These are phyloP conservation scores for Peromyscus melanophrys DNA, from an alignment of 2,797 vertebrate species.

Conservation along the genomic window DNA sequence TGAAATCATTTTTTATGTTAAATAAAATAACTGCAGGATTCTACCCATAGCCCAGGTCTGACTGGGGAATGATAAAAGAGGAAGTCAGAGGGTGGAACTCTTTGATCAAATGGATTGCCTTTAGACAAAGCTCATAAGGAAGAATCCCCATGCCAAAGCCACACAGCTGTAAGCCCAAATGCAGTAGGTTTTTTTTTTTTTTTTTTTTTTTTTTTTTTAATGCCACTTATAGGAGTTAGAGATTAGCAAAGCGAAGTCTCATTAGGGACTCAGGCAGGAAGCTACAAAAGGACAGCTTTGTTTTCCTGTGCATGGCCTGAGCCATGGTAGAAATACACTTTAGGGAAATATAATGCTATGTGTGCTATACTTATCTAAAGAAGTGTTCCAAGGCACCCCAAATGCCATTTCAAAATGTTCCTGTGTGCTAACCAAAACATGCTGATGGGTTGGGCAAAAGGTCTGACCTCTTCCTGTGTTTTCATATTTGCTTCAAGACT, in stretches of 20 bases:
- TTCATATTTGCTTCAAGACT: neutral
- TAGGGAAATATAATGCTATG: neutral
- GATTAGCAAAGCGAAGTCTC: constrained; percentile 32
- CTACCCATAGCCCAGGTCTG: constrained; percentile 78
- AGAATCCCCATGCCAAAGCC: constrained; percentile 33
- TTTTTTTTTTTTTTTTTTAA: neutral
- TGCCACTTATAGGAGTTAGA: constrained; percentile 2
- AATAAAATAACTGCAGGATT: constrained; percentile 86
- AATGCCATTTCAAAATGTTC: neutral
- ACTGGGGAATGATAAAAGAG: constrained; percentile 76
- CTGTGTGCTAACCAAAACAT: neutral
- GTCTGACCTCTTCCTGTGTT: neutral
- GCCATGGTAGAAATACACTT: neutral
- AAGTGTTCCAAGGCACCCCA: neutral
- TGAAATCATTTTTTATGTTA: constrained; percentile 86
- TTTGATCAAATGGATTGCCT: constrained; percentile 84
- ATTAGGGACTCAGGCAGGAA: neutral
- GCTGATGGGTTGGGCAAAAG: neutral
- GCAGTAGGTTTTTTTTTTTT: too few relatives aligned
- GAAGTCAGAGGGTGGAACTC: constrained; percentile 68
- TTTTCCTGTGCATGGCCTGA: neutral
- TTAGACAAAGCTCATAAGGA: constrained; percentile 78
- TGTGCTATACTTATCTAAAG: neutral
- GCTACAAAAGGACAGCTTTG: neutral
- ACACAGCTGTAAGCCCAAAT: constrained; percentile 20